phyloP scores from a whole-genome alignment of 1,140 invertebrate species.

The Tetramorium alpestre region DNA sequence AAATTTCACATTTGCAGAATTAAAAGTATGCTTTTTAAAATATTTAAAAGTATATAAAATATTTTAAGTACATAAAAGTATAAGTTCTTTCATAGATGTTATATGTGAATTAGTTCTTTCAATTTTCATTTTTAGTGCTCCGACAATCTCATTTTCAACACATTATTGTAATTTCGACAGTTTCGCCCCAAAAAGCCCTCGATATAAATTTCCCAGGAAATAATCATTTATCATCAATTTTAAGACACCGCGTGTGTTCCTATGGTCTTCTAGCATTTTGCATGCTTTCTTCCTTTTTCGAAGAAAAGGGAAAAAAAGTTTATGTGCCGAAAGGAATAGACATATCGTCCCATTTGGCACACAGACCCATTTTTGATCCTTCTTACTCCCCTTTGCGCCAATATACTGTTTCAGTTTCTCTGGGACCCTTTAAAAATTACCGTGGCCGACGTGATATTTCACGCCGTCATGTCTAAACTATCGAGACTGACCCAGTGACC shows the following conservation, averaged over 20 bases:
- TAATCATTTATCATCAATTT: conserved; percentile 18
- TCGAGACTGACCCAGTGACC: conserved; percentile 16
- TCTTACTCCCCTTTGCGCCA: conserved; percentile 2
- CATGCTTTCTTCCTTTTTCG: conserved; percentile 5
- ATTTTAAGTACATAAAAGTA: background rate
- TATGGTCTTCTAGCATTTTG: background rate
- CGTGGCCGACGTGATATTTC: conserved; percentile 38
- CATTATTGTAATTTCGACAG: background rate
- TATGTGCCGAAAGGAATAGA: conserved; percentile 17
- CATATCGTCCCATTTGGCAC: conserved; percentile 3
- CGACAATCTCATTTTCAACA: background rate
- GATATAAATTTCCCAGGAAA: background rate
- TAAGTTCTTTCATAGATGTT: too few species aligned
- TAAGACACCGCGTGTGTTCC: background rate
- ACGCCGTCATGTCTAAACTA: conserved; percentile 33
- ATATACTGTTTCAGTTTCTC: conserved; percentile 1
- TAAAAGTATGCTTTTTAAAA: background rate
- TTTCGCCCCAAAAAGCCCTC: background rate
- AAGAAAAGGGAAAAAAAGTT: conserved; percentile 4
- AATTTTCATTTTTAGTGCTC: background rate
- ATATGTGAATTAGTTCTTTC: too few species aligned
- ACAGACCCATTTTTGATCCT: conserved; percentile 36
- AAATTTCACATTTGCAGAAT: background rate
- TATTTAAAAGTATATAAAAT: background rate
- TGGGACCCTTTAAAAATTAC: conserved; percentile 22